Base-by-base conservation (phyloP, 2,888 invertebrate genomes). In the Hypena proboscidalis region DNA sequence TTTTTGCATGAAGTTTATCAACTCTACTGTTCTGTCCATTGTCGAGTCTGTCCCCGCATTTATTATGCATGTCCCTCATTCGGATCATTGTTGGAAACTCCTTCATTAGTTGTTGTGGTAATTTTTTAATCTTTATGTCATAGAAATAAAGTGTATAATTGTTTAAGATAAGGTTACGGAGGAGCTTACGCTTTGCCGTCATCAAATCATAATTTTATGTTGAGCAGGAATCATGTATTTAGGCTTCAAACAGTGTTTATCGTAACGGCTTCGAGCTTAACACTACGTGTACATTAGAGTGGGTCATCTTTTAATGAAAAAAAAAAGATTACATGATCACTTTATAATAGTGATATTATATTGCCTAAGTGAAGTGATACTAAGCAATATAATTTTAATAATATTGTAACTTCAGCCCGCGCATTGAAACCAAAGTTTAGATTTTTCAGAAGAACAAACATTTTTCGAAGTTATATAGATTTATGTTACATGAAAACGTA, bases 41-140 rank as follows among this genome's bases (percentile, higher is more conserved):
- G 75, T 79, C 74, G 58, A 78, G 73, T 79, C 64, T 58, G 64
- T 46, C 66, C 78, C 77, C 64, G 79, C 80, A 85, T 81, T 66
- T 67, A 58, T 60, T 67, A 70, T 70, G 87, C 87, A 86, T 86
- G 87, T 65, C 74, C 77, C 74, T 67, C 77, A 77, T 79, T 69
- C 66, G 66, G 70, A 58, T 67, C 59, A 68, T 69, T 67, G 66
- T 67, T 58, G 64, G 55, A 63, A 67, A 57, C 53, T 57, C 58
- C 57, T 67, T 68, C 72, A 73, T 74, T 78, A 77, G 76, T 73
- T 70, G 69, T 67, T 78, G 67, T 67, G 52, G 32, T 66, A 50
- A 55, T 54, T 50, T 58, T 55, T 55, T 44, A 59, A 58, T 58
- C 60, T 69, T 46, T 61, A 62, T 75, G 64, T 73, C 43, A 60